Evolutionary conservation across 2,113 vertebrate species (phyloP), one percentile per base, ranked within the genome.

Genomic region (Mobula hypostoma): DNA sequence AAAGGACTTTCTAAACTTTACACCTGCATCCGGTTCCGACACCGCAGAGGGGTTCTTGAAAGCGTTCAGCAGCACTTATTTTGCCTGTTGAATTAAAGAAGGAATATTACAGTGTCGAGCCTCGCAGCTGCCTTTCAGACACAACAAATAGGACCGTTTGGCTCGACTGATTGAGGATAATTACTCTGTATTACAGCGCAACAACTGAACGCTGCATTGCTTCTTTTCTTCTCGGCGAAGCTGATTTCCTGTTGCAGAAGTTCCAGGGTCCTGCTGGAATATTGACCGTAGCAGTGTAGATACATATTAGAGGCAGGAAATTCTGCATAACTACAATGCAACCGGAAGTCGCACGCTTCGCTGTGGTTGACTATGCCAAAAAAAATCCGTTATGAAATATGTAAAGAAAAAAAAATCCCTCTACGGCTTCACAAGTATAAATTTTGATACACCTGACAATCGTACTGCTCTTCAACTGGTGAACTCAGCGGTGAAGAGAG

Each of bases 241-340:
- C 9, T 29, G 29, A 0, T 9, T 77, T 7, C 29, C 29, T 29
- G 29, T 0, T 48, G 1, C 48, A 48, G 48, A 48, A 48, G 48
- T 48, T 48, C 48, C 2, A 2, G n/a, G 48, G 2, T 32, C 32
- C 78, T 32, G 36, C 78, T 40, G 78, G 78, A 2, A 80, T 80
- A 40, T 32, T 40, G 32, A 19, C 76, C 7, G 76, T 77, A 77
- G 7, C 76, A 77, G 76, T 8, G 3, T 77, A 77, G 76, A 1
- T n/a, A 3, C 1, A 11, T 24, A n/a, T 7, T 0, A 27, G 6
- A 29, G 5, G 7, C 7, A 7, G n/a, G n/a, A n/a, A n/a, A n/a
- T n/a, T n/a, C n/a, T n/a, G n/a, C n/a, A n/a, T 77, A 77, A n/a
- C n/a, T 77, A n/a, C 27, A 77, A 27, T 2, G 6, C 76, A 77